phyloP scores from a whole-genome alignment of 2,797 vertebrate species.

The Okamejei kenojei region DNA sequence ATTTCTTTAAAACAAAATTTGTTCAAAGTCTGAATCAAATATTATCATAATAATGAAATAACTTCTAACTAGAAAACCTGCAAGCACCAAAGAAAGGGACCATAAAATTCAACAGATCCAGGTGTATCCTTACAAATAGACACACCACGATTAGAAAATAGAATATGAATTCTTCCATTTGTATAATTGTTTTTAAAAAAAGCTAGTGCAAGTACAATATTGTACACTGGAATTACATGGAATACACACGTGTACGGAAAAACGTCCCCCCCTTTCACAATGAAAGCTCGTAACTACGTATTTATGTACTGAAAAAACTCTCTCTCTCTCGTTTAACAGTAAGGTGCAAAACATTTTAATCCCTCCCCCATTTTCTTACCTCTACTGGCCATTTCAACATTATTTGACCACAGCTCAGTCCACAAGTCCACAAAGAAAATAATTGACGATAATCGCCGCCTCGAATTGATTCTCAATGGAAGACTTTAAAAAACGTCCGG shows the following conservation, averaged over 20 bases:
- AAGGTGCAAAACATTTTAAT: conserved; percentile 77
- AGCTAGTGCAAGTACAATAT: conserved; percentile 93
- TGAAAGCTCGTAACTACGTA: conserved; percentile 75
- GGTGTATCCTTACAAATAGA: conserved; percentile 90
- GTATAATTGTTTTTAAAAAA: conserved; percentile 83
- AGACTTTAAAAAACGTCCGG: conserved; percentile 69
- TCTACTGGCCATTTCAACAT: conserved; percentile 59
- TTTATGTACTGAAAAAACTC: conserved; percentile 69
- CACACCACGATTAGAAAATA: conserved; percentile 87
- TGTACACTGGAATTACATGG: conserved; percentile 87
- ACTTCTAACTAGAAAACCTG: conserved; percentile 95
- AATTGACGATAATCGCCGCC: conserved; percentile 55
- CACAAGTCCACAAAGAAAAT: conserved; percentile 46
- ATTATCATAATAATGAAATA: conserved; percentile 90
- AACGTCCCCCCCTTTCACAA: conserved; percentile 72
- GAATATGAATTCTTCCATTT: conserved; percentile 85
- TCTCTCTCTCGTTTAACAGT: conserved; percentile 70
- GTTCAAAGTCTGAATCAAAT: conserved; percentile 94
- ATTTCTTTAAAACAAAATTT: conserved; percentile 87
- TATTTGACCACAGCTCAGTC: conserved; percentile 42
- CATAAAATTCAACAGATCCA: conserved; percentile 94
- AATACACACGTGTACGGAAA: conserved; percentile 85
- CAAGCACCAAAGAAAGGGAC: conserved; percentile 96
- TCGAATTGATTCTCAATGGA: conserved; percentile 73
- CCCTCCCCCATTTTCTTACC: conserved; percentile 64